Base-by-base conservation (phyloP, 2,113 vertebrate genomes). In the Thamnaconus septentrionalis region DNA sequence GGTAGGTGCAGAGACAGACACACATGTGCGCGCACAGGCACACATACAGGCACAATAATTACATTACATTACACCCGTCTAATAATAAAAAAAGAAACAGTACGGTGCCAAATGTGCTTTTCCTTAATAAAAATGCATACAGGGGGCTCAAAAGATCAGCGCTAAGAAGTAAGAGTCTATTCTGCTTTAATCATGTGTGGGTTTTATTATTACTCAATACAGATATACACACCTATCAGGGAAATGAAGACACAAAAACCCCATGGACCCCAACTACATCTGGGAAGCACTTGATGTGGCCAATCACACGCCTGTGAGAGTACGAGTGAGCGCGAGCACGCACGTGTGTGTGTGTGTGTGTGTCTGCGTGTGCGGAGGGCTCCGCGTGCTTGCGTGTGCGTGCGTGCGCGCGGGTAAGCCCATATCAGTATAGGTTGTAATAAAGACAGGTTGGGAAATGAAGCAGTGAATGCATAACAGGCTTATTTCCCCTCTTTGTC, bases 401-500 rank as follows among this genome's bases (percentile, higher is more conserved):
- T 31, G 51, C 31, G 51, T 45, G 44, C 7, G 83, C 75, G 69
- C 58, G 82, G 82, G 83, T 88, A 87, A 84, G 86, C 78, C 83
- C 82, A 67, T 89, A 89, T 86, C 86, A 86, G 89, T 87, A 80
- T 86, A 87, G 83, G 80, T 80, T 88, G 86, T 90, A 90, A 89
- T 89, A 89, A 88, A 90, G 89, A 89, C 86, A 89, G 89, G 89
- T 88, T 88, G 87, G 86, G 85, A 90, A 88, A 89, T 88, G 86
- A 89, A 89, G 86, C 87, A 88, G 84, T 76, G 82, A 90, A 90
- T 89, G 85, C 89, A 89, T 89, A 90, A 90, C 89, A 88, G 86
- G 89, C 86, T 90, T 90, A 90, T 89, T 90, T 89, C 85, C 86
- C 83, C 87, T 90, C 86, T 88, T 88, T 90, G 89, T 89, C 87